These are phyloP conservation scores for Tromatobia lineatoria DNA, from an alignment of 2,888 invertebrate species.

Conservation along the genomic window DNA sequence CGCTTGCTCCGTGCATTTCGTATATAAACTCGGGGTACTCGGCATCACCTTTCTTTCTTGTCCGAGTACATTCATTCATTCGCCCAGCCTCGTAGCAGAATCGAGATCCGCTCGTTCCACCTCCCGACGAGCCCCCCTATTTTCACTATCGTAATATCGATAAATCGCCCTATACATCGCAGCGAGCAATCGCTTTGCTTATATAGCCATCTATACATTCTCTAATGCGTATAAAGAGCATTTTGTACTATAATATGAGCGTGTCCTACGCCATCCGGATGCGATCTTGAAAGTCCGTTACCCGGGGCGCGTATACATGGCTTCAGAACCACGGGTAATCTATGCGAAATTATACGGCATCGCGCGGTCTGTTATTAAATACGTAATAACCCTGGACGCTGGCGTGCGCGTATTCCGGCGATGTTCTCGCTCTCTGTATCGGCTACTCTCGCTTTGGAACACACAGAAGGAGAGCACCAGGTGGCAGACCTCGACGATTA, in stretches of 20 bases:
- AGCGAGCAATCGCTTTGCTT: constrained; percentile 22
- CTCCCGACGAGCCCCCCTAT: constrained; percentile 13
- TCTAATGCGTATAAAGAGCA: constrained; percentile 34
- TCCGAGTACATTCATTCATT: constrained; percentile 66
- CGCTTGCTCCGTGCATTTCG: constrained; percentile 78
- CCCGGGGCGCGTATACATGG: constrained; percentile 20
- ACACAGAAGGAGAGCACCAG: constrained; percentile 58
- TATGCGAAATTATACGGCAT: constrained; percentile 69
- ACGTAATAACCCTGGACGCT: constrained; percentile 75
- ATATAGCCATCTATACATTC: constrained; percentile 12
- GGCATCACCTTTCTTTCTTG: constrained; percentile 64
- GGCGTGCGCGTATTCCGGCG: constrained; percentile 56
- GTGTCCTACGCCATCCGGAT: constrained; percentile 52
- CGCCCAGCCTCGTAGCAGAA: constrained; percentile 39
- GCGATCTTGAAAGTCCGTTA: constrained; percentile 40
- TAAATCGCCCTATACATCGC: constrained; percentile 56
- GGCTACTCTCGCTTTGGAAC: constrained; percentile 52
- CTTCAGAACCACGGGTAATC: constrained; percentile 58
- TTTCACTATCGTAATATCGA: constrained; percentile 61
- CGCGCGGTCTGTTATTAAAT: constrained; percentile 79
- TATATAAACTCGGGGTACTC: constrained; percentile 25
- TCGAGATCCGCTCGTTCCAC: constrained; percentile 25
- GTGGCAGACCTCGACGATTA: constrained; percentile 67
- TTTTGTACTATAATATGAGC: constrained; percentile 47
- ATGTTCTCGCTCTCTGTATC: constrained; percentile 30